Percentiles rank a stretch among this genome's conserved stretches.
Evolutionary conservation across 2,113 vertebrate species (phyloP).

Genomic region (Mirza zaza): DNA sequence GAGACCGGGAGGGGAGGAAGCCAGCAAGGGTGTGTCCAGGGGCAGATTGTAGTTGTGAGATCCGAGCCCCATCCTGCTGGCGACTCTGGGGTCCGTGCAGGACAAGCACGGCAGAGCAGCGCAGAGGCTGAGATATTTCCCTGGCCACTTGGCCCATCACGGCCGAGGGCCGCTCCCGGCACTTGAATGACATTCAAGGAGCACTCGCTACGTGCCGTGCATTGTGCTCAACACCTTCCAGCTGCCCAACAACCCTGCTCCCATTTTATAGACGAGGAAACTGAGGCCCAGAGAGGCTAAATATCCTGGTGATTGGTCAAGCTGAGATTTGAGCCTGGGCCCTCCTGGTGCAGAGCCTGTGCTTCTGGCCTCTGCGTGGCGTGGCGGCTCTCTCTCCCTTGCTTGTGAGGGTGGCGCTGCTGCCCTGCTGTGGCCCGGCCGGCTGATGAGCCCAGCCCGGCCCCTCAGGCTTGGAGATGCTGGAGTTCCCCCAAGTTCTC

Average conservation of each 20-base stretch:
- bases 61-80: neutral
- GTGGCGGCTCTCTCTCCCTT: rapidly evolving
- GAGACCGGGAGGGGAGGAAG: neutral
- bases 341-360: neutral
- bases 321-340: neutral
- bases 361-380: rapidly evolving
- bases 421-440: rapidly evolving
- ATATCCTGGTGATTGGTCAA: rapidly evolving
- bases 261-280: neutral
- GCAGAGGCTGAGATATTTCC: neutral
- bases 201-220: rapidly evolving
- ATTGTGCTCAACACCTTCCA: no score
- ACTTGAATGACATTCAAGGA: rapidly evolving
- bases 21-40: rapidly evolving
- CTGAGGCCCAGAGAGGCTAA: neutral
- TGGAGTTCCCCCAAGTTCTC: neutral
- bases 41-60: neutral
- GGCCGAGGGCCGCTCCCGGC: no score
- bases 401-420: neutral
- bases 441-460: no score
- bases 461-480: neutral
- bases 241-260: neutral
- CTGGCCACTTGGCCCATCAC: neutral
- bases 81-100: neutral
- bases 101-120: neutral